Evolutionary conservation across 2,113 vertebrate species (phyloP), one percentile per base, ranked within the genome.

Genomic region (Oriolus oriolus): DNA sequence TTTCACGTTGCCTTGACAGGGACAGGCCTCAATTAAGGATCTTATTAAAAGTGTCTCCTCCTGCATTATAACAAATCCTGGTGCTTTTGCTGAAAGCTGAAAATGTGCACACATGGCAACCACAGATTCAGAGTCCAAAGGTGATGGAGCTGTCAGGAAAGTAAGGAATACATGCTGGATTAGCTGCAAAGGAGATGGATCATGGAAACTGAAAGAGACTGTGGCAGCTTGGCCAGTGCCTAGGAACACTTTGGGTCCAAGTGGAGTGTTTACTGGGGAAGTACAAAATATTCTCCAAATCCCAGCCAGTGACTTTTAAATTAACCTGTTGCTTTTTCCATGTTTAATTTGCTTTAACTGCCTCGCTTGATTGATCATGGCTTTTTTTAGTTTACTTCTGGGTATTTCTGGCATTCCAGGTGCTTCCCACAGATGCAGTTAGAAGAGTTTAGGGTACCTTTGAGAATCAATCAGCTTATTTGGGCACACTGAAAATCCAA

Each of bases 241-340:
- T 88, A 89, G 95, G 95, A 96, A 93, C 95, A 81, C 76, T 96
- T 84, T 4, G 87, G 76, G 76, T 87, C 92, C 95, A 95, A 96
- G 49, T 65, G 79, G 52, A 93, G 79, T 41, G 2, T 71, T 89
- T 90, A 75, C 45, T 1, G 44, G 71, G 84, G 86, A 94, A 96
- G 80, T 45, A 92, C 90, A 94, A 94, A 95, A 78, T 78, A 95
- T 84, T 92, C 90, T 90, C 35, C 64, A 68, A 92, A 92, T 45
- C 61, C 54, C 33, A 63, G 83, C 69, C 80, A 93, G 68, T 1
- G 13, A 49, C 52, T 90, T 94, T 53, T 70, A 78, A 86, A 89
- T 64, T 64, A 19, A 96, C 89, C 83, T 93, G 57, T 33, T 87
- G 50, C 22, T 88, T 95, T 94, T 93, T 89, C 96, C 86, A 27